A percentile compares a stretch with the other conserved stretches of the same genome.
phyloP scores from a whole-genome alignment of 2,113 vertebrate species.

The Phaethornis superciliosus region DNA sequence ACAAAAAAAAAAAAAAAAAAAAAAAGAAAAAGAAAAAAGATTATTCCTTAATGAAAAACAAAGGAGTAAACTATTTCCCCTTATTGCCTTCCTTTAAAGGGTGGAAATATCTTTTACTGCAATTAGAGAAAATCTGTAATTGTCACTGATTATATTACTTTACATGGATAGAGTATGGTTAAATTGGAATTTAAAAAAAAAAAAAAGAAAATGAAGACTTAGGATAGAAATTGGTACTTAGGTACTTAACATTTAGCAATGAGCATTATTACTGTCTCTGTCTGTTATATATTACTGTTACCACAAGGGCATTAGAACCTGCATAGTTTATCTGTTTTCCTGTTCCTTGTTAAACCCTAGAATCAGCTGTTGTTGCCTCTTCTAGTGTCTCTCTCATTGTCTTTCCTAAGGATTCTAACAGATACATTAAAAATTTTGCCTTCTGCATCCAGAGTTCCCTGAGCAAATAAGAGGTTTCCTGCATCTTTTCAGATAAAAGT shows the following conservation, averaged over 20 bases:
- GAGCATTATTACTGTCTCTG: background rate
- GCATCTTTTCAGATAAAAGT: background rate
- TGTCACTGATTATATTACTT: background rate
- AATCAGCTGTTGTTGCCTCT: background rate
- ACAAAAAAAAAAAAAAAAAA: too few relatives aligned
- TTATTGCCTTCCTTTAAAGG: background rate
- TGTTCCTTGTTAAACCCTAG: background rate
- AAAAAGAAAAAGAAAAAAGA: background rate
- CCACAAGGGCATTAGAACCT: background rate
- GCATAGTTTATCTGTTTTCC: background rate
- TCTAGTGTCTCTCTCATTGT: background rate
- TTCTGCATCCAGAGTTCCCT: background rate
- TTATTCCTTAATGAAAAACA: background rate
- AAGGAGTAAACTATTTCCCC: background rate
- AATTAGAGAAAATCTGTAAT: background rate
- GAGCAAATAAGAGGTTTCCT: background rate
- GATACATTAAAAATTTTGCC: background rate
- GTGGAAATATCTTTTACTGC: background rate
- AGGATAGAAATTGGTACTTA: background rate
- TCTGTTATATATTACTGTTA: background rate
- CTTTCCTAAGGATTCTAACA: background rate
- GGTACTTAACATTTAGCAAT: background rate
- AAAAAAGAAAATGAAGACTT: background rate
- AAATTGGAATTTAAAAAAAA: background rate
- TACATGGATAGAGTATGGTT: background rate